Base-by-base conservation (phyloP, 2,888 invertebrate genomes). In the Erebia aethiops region DNA sequence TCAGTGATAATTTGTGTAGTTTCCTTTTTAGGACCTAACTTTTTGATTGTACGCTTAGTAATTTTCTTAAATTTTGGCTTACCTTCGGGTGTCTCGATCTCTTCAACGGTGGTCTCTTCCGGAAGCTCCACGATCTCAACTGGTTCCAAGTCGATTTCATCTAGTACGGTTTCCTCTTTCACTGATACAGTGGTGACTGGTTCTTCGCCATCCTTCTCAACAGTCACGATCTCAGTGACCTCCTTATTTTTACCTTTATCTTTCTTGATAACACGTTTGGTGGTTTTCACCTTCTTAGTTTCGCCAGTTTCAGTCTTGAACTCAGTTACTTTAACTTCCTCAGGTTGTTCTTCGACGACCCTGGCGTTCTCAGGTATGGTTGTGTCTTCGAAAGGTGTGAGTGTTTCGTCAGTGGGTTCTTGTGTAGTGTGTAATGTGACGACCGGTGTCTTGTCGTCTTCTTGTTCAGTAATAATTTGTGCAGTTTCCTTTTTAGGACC, bases 401-500 rank as follows among this genome's bases (percentile, higher is more conserved):
- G 13, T 13, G 61, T 61, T 61, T 61, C 46, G 5, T 61, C 61
- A 4, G 61, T 64, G 77, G 11, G 13, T 18, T 61, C 61, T 61
- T 46, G 61, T 61, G 61, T 46, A 11, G 46, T 61, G 61, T 46
- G 43, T 46, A 61, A 46, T 46, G 61, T 61, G 46, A 61, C 61
- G 16, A 46, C 46, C 0, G 61, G 61, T 46, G 43, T 51, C 21
- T 65, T 43, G 16, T 57, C 18, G 11, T 92, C 79, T 84, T 89
- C 75, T 76, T 77, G 76, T 57, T 52, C 75, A 73, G 67, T 76
- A 35, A 10, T n/a, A 71, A 67, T 64, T 26, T 60, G 16, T 72
- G 78, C 77, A 0, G 77, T 75, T 74, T 75, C 75, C 1, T 69
- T 46, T 57, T 76, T 79, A 2, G 78, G 85, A 68, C 82, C 81